Evolutionary conservation across 2,888 invertebrate genomes (phyloP).

Genomic region (Galerucella calmariensis): DNA sequence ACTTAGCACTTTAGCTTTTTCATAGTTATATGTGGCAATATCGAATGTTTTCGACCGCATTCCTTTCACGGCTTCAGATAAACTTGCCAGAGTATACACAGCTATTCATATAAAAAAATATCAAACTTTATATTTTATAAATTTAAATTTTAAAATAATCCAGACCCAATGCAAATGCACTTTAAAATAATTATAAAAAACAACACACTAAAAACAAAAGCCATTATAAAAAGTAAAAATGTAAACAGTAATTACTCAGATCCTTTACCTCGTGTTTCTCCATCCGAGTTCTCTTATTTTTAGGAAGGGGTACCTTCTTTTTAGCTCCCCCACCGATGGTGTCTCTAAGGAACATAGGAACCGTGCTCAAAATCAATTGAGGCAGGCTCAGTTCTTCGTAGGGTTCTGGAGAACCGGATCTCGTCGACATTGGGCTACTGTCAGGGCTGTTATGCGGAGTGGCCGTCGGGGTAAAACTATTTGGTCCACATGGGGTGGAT

Average conservation of each 20-base stretch:
- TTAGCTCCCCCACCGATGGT: constrained; percentile 70
- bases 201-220: not conserved
- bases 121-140: too few relatives aligned
- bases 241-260: constrained; percentile 21
- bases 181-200: not conserved
- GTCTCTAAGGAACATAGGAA: constrained; percentile 74
- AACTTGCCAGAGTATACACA: too few relatives aligned
- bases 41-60: too few relatives aligned
- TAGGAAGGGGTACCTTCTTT: constrained; percentile 52
- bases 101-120: too few relatives aligned
- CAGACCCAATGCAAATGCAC: not conserved
- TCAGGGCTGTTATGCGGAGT: constrained; percentile 90
- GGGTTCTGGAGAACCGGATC: constrained; percentile 70
- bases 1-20: too few relatives aligned
- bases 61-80: too few relatives aligned
- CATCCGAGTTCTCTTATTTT: constrained; percentile 40
- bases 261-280: constrained; percentile 53
- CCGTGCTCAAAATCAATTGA: constrained; percentile 71
- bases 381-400: constrained; percentile 63
- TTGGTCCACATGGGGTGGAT: constrained; percentile 73
- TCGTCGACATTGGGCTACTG: constrained; percentile 70
- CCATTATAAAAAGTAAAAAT: constrained; percentile 36
- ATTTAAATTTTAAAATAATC: too few relatives aligned
- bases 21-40: too few relatives aligned
- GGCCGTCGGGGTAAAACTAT: constrained; percentile 82